These are phyloP conservation scores for Anoplius nigerrimus DNA, from an alignment of 2,888 invertebrate species.

Conservation along the genomic window DNA sequence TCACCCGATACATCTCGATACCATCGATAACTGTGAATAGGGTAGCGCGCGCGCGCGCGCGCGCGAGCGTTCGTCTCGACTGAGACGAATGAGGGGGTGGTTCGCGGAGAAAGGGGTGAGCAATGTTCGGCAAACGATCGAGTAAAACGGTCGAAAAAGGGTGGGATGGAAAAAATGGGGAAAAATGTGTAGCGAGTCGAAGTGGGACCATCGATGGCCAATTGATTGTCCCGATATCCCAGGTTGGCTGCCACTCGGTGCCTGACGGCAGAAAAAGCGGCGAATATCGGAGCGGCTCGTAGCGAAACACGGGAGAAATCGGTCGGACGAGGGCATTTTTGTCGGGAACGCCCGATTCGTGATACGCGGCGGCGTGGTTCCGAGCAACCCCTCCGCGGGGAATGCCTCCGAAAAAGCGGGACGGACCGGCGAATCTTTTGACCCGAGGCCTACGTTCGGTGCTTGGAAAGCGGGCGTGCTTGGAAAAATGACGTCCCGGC, in stretches of 20 bases:
- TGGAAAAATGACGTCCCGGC: conserved; percentile 40
- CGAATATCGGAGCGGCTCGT: neutral
- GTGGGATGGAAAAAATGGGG: neutral
- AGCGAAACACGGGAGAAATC: conserved; percentile 38
- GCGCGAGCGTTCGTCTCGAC: neutral
- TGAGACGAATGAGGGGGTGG: too few species aligned
- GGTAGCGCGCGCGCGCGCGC: neutral
- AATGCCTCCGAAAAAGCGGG: conserved; percentile 11
- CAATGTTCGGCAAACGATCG: neutral
- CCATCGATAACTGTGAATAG: neutral
- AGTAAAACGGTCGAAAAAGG: neutral
- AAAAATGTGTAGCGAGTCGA: neutral
- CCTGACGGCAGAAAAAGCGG: neutral
- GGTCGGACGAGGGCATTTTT: conserved; percentile 31
- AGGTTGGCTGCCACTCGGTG: neutral
- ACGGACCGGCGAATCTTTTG: conserved; percentile 24
- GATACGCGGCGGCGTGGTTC: too few species aligned
- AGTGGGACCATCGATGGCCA: conserved; percentile 1
- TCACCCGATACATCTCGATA: too few species aligned
- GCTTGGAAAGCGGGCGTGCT: neutral
- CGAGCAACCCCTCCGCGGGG: conserved; percentile 21
- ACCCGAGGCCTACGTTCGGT: neutral
- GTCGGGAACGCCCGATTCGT: too few species aligned
- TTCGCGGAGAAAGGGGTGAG: neutral
- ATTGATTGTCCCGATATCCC: conserved; percentile 21